phyloP scores from a whole-genome alignment of 2,797 vertebrate genomes.

The Malacoraja senta region DNA sequence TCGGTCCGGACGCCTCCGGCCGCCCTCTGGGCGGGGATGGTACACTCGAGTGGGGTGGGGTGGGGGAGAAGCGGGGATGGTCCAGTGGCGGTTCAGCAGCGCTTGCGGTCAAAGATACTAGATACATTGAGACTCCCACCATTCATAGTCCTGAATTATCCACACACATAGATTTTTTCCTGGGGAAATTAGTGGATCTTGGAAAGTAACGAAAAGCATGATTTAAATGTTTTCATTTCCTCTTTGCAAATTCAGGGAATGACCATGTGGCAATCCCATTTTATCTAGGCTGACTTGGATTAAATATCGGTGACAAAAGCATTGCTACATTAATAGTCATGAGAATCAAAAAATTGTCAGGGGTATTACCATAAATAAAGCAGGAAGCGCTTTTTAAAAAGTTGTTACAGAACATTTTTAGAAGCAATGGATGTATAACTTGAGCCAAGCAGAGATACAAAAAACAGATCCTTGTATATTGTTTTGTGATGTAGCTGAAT shows the following conservation, averaged over 20 bases:
- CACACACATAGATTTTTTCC: neutral
- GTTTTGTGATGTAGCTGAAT: neutral
- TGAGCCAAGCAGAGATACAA: neutral
- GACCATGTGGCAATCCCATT: neutral
- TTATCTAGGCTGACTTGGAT: neutral
- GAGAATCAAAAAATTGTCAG: neutral
- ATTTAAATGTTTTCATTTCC: neutral
- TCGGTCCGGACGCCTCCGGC: too few species aligned
- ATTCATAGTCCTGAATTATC: neutral
- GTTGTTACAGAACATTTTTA: neutral
- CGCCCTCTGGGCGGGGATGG: too few species aligned
- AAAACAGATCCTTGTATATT: neutral
- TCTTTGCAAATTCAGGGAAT: neutral
- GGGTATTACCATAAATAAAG: neutral
- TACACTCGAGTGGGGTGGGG: too few species aligned
- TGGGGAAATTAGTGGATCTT: neutral
- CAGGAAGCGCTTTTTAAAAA: neutral
- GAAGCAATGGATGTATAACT: neutral
- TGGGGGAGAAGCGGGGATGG: too few species aligned
- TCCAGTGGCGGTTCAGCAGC: too few species aligned
- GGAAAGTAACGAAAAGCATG: neutral
- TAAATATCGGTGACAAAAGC: neutral
- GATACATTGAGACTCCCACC: neutral
- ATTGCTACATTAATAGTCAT: neutral
- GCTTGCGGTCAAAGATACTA: too few species aligned